Percentiles rank a stretch among this genome's conserved stretches.
These are phyloP conservation scores for Plebejus melissa DNA, from an alignment of 2,888 invertebrate genomes.

Conservation along the genomic window DNA sequence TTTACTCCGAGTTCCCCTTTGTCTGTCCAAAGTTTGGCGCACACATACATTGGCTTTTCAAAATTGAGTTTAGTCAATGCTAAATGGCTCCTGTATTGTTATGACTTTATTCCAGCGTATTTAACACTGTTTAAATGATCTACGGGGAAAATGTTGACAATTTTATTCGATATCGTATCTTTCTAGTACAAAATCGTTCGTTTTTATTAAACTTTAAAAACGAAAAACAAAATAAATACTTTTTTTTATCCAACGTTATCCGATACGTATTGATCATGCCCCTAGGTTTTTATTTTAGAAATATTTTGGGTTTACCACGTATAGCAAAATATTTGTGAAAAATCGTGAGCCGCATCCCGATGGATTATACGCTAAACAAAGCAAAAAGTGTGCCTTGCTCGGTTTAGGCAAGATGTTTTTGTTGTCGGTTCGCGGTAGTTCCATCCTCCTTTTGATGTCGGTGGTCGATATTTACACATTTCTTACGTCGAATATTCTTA, in stretches of 20 bases:
- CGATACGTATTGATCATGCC: no score
- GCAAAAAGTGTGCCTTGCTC: conserved; percentile 32
- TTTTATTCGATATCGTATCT: neutral
- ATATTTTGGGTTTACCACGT: conserved; percentile 21
- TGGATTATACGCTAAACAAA: conserved; percentile 31
- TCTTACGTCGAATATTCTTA: conserved; percentile 12
- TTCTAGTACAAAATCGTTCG: no score
- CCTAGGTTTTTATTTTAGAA: neutral
- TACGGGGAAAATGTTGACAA: neutral
- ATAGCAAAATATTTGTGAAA: conserved; percentile 29
- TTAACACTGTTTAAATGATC: neutral
- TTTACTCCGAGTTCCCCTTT: conserved; percentile 12
- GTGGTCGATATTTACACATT: conserved; percentile 27
- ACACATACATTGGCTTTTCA: conserved; percentile 10
- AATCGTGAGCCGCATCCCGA: conserved; percentile 34
- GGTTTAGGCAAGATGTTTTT: conserved; percentile 31
- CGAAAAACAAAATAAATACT: no score
- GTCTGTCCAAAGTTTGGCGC: conserved; percentile 12
- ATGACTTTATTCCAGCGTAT: conserved; percentile 5
- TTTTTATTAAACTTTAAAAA: neutral
- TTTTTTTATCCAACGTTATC: no score
- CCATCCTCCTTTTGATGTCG: conserved; percentile 32
- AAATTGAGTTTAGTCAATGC: conserved; percentile 12
- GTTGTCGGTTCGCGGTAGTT: conserved; percentile 29
- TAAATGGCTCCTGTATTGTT: conserved; percentile 11